Conservation (phyloP, 1,140 invertebrate genomes). For the Drosophila nikananu region DNA sequence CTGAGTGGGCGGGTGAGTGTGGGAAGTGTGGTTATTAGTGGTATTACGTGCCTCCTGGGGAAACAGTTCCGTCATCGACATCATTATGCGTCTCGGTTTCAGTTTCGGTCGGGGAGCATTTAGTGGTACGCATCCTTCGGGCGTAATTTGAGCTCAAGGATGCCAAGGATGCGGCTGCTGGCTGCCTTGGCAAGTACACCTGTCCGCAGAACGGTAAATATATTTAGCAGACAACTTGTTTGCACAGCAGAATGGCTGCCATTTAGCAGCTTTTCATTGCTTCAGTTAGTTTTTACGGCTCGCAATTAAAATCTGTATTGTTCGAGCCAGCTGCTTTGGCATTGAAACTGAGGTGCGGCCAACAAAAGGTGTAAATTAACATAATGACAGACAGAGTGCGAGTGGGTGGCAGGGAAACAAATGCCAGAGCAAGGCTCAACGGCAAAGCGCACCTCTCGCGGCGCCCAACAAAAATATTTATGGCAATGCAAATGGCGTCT, state of each 20-base stretch:
- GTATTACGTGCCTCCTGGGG: constrained; percentile 51
- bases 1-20: constrained; percentile 7
- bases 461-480: constrained; percentile 68
- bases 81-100: constrained; percentile 40
- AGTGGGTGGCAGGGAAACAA: constrained; percentile 23
- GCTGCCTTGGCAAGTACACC: constrained; percentile 30
- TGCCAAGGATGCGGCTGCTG: constrained; percentile 27
- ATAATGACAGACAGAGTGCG: constrained; percentile 50
- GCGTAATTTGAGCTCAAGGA: constrained; percentile 50
- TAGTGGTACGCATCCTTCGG: constrained; percentile 57
- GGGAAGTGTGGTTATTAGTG: constrained; percentile 59
- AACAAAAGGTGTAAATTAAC: constrained; percentile 76
- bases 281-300: constrained; percentile 60
- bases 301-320: constrained; percentile 70
- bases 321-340: constrained; percentile 19
- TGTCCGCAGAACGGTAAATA: constrained; percentile 51
- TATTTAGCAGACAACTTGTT: constrained; percentile 45
- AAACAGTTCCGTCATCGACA: constrained; percentile 38
- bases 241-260: constrained; percentile 23
- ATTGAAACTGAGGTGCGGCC: constrained; percentile 28
- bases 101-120: constrained; percentile 33
- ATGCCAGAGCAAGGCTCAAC: constrained; percentile 32
- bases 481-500: constrained; percentile 78
- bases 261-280: constrained; percentile 45
- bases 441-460: constrained; percentile 15